Evolutionary conservation across 2,113 vertebrate species (phyloP).

Genomic region (Guaruba guarouba): DNA sequence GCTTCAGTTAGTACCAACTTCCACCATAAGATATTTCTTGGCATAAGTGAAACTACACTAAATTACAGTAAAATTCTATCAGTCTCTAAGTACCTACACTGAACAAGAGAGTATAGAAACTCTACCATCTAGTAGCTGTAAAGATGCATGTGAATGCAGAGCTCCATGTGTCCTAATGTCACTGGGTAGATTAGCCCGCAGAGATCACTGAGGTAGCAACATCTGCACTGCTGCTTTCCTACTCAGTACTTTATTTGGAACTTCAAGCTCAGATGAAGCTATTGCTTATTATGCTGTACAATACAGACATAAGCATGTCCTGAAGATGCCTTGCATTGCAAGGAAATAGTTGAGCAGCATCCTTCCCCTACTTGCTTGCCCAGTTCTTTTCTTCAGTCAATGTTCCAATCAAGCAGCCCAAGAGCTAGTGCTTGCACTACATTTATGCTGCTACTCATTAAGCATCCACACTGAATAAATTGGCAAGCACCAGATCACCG

Average conservation of each 20-base stretch:
- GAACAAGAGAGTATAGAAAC: neutral
- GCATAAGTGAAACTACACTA: neutral
- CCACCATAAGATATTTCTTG: neutral
- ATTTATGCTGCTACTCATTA: neutral
- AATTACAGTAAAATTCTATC: neutral
- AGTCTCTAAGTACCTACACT: neutral
- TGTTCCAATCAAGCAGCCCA: neutral
- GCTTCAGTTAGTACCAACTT: neutral
- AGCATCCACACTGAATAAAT: neutral
- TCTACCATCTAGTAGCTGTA: neutral
- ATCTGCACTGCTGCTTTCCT: neutral
- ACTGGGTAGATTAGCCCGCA: neutral
- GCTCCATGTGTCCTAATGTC: neutral
- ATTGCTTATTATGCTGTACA: neutral
- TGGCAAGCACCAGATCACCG: neutral
- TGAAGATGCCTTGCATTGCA: neutral
- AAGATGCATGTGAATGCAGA: neutral
- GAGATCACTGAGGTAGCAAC: neutral
- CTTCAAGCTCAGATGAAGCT: neutral
- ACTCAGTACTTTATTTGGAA: neutral
- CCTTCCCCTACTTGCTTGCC: neutral
- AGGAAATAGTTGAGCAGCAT: neutral
- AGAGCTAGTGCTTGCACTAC: neutral
- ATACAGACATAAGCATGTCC: neutral
- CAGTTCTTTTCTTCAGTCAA: constrained; percentile 4